Percentiles rank a stretch among this genome's conserved stretches.
Evolutionary conservation across 2,797 vertebrate species (phyloP).

Genomic region (Pangasius larnaudii): DNA sequence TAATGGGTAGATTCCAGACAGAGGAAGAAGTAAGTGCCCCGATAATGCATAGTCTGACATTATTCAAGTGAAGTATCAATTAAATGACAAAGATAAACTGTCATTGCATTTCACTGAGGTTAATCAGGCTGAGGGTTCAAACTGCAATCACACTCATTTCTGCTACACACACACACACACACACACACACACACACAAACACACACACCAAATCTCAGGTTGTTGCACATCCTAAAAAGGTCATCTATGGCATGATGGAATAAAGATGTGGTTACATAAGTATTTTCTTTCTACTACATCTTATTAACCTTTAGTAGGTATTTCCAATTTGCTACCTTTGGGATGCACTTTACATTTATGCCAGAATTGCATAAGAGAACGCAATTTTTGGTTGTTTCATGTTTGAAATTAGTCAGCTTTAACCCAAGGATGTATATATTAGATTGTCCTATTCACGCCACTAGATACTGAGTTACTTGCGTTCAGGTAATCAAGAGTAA

Average conservation of each 20-base stretch:
- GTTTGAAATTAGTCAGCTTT: neutral
- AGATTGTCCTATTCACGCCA: neutral
- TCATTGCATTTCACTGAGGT: constrained; percentile 21
- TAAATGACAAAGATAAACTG: constrained; percentile 37
- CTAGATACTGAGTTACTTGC: neutral
- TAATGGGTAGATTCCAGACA: neutral
- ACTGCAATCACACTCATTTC: neutral
- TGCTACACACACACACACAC: constrained; percentile 4
- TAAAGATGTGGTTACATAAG: constrained; percentile 54
- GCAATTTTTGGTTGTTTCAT: neutral
- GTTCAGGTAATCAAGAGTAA: neutral
- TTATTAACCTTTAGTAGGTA: constrained; percentile 58
- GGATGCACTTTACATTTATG: constrained; percentile 20
- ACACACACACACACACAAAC: neutral
- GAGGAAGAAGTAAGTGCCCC: neutral
- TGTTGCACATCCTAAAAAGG: constrained; percentile 59
- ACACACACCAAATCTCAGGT: constrained; percentile 12
- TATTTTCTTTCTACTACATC: constrained; percentile 44
- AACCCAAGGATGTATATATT: neutral
- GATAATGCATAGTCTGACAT: constrained; percentile 22
- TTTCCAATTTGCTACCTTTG: constrained; percentile 27
- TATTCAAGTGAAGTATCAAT: constrained; percentile 13
- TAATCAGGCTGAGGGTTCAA: constrained; percentile 28
- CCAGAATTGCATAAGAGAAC: neutral
- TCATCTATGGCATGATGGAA: constrained; percentile 57